Base-by-base conservation (phyloP, 1,140 invertebrate species). In the Colletes gigas region DNA sequence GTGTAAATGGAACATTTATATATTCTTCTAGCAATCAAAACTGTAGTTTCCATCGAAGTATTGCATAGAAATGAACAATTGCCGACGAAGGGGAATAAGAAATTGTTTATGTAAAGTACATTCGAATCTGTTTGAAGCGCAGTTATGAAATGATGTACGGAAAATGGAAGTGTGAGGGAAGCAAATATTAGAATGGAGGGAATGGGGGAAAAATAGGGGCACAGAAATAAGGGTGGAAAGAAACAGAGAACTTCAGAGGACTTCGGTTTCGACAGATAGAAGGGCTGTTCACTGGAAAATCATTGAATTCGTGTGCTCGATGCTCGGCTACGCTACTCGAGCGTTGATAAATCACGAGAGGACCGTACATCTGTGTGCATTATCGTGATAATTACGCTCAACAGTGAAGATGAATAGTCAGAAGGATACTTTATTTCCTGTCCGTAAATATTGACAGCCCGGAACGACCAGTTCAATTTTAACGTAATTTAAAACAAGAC, bases 271-370 rank as follows among this genome's bases (percentile, higher is more conserved):
- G 66, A 85, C 19, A 67, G 47, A 54, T 4, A 60, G 83, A 78
- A 71, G 70, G 62, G 69, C 62, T 71, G 50, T 82, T 82, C 65
- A 82, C 30, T 67, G 21, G 79, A 82, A 85, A 85, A 78, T 85
- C 71, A 81, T 84, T 76, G 50, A 60, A 81, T 80, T 84, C 72
- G 78, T 69, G 67, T 73, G 78, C 66, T 73, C 68, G 47, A 66
- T 66, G 57, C 67, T 84, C 55, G 75, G 52, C 71, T 66, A 39
- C 57, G 14, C 5, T 71, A 62, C 74, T 84, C 55, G 67, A 78
- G 52, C 60, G 69, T 70, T 57, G 74, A 85, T 85, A 65, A 68
- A 59, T 70, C 62, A 75, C 63, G 52, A 79, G 59, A 54, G 30
- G n/a, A 19, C 50, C 44, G 63, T 44, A 50, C 41, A 60, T 75